phyloP scores from a whole-genome alignment of 2,888 invertebrate species.

The Ectemnius lituratus region DNA sequence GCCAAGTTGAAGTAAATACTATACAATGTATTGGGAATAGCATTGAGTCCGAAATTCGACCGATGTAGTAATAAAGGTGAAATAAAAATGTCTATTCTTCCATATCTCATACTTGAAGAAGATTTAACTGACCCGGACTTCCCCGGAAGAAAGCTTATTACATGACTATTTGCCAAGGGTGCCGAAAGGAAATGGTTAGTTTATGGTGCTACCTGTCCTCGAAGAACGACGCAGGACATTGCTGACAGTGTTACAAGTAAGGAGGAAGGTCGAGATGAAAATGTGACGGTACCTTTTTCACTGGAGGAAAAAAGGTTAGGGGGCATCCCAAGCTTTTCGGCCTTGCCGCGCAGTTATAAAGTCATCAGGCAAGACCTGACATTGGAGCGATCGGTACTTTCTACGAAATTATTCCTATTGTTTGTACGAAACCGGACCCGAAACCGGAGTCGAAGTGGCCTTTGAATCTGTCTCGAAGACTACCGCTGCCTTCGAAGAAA shows the following conservation, averaged over 20 bases:
- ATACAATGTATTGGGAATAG: slow-evolving; percentile 1
- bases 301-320: slow-evolving; percentile 26
- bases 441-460: slow-evolving; percentile 7
- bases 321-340: not conserved
- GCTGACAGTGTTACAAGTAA: too few relatives aligned
- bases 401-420: slow-evolving; percentile 50
- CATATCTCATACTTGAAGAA: too few relatives aligned
- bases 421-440: slow-evolving; percentile 22
- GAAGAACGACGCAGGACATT: not conserved
- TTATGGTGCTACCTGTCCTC: slow-evolving; percentile 42
- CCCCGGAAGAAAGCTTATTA: slow-evolving; percentile 27
- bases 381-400: slow-evolving; percentile 36
- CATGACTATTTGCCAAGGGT: not conserved
- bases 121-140: too few relatives aligned
- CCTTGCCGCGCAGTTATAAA: slow-evolving; percentile 58
- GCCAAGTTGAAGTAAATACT: too few relatives aligned
- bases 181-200: not conserved
- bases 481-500: slow-evolving; percentile 27
- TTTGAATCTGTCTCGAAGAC: not conserved
- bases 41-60: not conserved
- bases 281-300: slow-evolving; percentile 13
- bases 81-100: too few relatives aligned
- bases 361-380: slow-evolving; percentile 49
- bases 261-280: slow-evolving; percentile 18
- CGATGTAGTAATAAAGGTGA: slow-evolving; percentile 3